A percentile compares a stretch with the other conserved stretches of the same genome.
Conservation (phyloP, 2,113 vertebrate genomes). For the Ammodytes marinus region DNA sequence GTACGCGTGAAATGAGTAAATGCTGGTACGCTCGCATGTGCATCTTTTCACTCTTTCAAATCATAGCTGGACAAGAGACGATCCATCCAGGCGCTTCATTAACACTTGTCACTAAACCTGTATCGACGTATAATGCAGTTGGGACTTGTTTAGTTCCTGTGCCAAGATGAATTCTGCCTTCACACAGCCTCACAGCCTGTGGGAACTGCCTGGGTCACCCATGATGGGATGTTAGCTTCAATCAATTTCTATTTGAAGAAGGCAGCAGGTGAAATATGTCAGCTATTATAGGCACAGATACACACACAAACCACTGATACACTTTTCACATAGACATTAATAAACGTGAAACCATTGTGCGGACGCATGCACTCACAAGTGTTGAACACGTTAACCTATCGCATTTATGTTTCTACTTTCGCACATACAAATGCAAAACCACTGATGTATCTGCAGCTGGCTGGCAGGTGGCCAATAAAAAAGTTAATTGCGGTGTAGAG, state of each 20-base stretch:
- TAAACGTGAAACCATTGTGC: not conserved
- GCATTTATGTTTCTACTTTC: slow-evolving; percentile 25
- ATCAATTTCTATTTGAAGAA: slow-evolving; percentile 54
- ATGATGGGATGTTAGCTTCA: slow-evolving; percentile 58
- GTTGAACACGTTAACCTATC: slow-evolving; percentile 18
- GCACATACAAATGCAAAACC: not conserved
- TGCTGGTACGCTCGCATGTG: not conserved
- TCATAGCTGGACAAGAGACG: not conserved
- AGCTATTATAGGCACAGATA: slow-evolving; percentile 16
- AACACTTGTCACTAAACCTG: not conserved
- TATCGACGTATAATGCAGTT: slow-evolving; percentile 11
- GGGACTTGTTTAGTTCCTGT: slow-evolving; percentile 32
- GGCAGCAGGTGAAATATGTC: slow-evolving; percentile 52
- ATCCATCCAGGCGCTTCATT: not conserved
- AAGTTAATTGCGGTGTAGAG: slow-evolving; percentile 82
- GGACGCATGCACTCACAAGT: not conserved
- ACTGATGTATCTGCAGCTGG: slow-evolving; percentile 65
- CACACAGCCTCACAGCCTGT: slow-evolving; percentile 24
- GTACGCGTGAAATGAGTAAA: not conserved
- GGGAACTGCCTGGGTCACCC: slow-evolving; percentile 52
- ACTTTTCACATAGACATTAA: slow-evolving; percentile 32
- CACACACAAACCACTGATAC: not conserved
- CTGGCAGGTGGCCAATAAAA: slow-evolving; percentile 81
- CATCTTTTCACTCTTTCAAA: not conserved
- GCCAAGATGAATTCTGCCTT: slow-evolving; percentile 34